A percentile compares a stretch with the other conserved stretches of the same genome.
Evolutionary conservation across 2,888 invertebrate species (phyloP).

Genomic region (Hedychridium roseum): DNA sequence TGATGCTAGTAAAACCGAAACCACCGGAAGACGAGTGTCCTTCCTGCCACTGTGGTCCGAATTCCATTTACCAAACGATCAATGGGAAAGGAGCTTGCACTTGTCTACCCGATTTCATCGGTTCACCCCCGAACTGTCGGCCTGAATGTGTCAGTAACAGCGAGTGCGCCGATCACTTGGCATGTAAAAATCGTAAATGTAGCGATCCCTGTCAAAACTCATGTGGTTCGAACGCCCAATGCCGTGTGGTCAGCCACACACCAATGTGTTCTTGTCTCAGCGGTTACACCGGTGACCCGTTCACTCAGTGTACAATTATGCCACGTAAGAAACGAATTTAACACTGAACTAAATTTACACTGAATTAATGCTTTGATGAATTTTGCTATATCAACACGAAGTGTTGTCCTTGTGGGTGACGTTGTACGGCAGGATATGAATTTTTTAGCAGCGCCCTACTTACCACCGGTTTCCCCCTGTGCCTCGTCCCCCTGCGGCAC

Average conservation of each 20-base stretch:
- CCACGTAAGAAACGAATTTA: too few relatives aligned
- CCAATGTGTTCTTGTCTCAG: conserved; percentile 74
- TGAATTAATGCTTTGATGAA: too few relatives aligned
- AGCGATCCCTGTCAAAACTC: conserved; percentile 77
- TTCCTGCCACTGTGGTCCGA: conserved; percentile 78
- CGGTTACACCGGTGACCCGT: conserved; percentile 74
- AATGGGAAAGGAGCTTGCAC: conserved; percentile 66
- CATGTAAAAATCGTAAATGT: conserved; percentile 80
- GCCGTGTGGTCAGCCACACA: conserved; percentile 71
- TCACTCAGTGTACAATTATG: too few relatives aligned
- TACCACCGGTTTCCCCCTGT: too few relatives aligned
- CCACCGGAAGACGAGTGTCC: too few relatives aligned
- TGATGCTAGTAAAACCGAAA: too few relatives aligned
- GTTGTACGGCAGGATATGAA: too few relatives aligned
- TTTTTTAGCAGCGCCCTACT: too few relatives aligned
- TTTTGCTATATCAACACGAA: too few relatives aligned
- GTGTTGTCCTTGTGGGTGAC: too few relatives aligned
- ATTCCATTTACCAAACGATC: conserved; percentile 71
- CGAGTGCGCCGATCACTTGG: conserved; percentile 72
- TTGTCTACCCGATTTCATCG: conserved; percentile 66
- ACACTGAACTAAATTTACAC: too few relatives aligned
- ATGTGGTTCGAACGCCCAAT: conserved; percentile 68
- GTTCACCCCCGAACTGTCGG: conserved; percentile 74
- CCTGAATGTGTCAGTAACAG: conserved; percentile 76
- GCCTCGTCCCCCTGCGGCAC: conserved; percentile 72